phyloP scores from a whole-genome alignment of 2,888 invertebrate species.

The Mayetiola destructor region DNA sequence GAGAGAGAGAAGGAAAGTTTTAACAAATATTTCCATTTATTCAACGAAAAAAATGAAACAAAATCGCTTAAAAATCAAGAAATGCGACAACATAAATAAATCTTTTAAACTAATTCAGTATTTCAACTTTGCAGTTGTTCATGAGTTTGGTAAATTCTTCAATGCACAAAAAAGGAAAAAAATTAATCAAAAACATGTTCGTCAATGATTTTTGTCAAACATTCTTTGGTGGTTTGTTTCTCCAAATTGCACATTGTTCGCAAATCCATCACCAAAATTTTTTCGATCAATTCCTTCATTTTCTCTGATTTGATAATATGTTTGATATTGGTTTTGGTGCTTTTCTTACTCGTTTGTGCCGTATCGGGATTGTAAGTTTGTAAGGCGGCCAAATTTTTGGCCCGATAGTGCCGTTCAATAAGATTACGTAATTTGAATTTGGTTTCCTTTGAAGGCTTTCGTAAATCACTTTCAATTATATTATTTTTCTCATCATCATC shows the following conservation, averaged over 20 bases:
- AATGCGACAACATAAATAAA: too few species aligned
- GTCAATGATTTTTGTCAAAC: slow-evolving; percentile 37
- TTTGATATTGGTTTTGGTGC: slow-evolving; percentile 11
- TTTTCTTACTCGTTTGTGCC: not conserved
- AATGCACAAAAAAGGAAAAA: too few species aligned
- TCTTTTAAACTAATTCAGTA: too few species aligned
- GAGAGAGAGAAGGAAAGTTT: too few species aligned
- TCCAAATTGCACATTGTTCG: slow-evolving; percentile 36
- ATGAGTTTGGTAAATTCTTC: too few species aligned
- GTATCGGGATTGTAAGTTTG: not conserved
- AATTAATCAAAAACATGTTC: slow-evolving; percentile 32
- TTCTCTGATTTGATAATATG: slow-evolving; percentile 31
- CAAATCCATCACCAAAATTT: slow-evolving; percentile 35
- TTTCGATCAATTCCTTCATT: slow-evolving; percentile 36
- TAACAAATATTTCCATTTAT: too few species aligned
- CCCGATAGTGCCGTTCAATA: slow-evolving; percentile 29
- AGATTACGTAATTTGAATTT: slow-evolving; percentile 30
- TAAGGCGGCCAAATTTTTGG: slow-evolving; percentile 24
- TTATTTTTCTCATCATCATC: not conserved
- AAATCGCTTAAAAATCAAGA: too few species aligned
- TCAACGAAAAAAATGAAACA: too few species aligned
- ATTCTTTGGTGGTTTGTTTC: slow-evolving; percentile 37
- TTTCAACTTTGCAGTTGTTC: too few species aligned
- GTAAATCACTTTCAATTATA: slow-evolving; percentile 16
- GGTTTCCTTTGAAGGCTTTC: slow-evolving; percentile 23